phyloP scores from a whole-genome alignment of 2,888 invertebrate species.

The Caenorhabditis sp. region DNA sequence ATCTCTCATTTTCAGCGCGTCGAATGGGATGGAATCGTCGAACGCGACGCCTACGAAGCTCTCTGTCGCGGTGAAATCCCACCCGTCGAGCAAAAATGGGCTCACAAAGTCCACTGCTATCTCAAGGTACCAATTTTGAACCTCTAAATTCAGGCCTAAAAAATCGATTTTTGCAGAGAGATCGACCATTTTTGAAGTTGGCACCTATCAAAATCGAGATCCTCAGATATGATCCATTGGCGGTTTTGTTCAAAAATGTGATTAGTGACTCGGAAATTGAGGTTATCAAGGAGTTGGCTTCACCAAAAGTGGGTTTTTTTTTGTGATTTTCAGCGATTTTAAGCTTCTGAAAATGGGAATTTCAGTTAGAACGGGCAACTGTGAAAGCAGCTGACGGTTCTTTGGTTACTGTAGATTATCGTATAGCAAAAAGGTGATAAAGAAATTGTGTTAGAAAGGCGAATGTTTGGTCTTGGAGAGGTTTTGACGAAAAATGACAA shows the following conservation, averaged over 20 bases:
- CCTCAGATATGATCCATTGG: slow-evolving; percentile 64
- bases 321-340: not conserved
- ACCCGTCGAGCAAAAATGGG: slow-evolving; percentile 48
- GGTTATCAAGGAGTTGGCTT: slow-evolving; percentile 83
- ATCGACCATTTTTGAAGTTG: slow-evolving; percentile 64
- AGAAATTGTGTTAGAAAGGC: not conserved
- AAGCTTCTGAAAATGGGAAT: too few species aligned
- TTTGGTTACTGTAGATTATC: slow-evolving; percentile 49
- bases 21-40: slow-evolving; percentile 69
- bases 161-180: slow-evolving; percentile 41
- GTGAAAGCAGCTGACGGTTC: slow-evolving; percentile 48
- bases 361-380: slow-evolving; percentile 55
- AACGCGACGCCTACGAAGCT: slow-evolving; percentile 75
- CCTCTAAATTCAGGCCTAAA: not conserved
- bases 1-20: slow-evolving; percentile 51
- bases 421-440: slow-evolving; percentile 56
- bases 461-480: not conserved
- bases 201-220: slow-evolving; percentile 71
- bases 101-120: slow-evolving; percentile 64
- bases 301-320: slow-evolving; percentile 79
- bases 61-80: slow-evolving; percentile 72
- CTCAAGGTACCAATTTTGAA: slow-evolving; percentile 52
- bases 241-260: slow-evolving; percentile 64
- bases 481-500: too few species aligned
- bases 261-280: slow-evolving; percentile 86